Evolutionary conservation across 2,113 vertebrate species (phyloP), one percentile per base, ranked within the genome.

Genomic region (Salminus brasiliensis): DNA sequence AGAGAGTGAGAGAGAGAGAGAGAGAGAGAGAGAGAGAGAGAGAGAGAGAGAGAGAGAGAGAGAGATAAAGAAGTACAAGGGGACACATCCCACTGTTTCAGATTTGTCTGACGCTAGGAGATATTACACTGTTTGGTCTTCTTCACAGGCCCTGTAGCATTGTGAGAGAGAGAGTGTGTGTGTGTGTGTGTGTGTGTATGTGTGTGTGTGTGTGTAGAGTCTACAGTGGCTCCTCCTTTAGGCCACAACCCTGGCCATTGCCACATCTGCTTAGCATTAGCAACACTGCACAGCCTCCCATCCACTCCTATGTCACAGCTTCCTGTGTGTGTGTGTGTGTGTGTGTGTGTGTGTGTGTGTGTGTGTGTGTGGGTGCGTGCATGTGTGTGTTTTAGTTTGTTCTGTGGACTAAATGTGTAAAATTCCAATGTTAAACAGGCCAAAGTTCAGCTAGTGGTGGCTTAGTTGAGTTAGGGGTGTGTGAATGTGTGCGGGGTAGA

Each of bases 221-320:
- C n/a, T n/a, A n/a, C n/a, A n/a, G n/a, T 8, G 9, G 32, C 32
- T 12, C 12, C 34, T 57, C 34, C 53, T 18, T 16, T 52, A 73
- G 52, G 27, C 62, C 9, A 12, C 8, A 66, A 21, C 27, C 29
- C 52, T 45, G 43, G 9, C 39, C 30, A 39, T 4, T 2, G 8
- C 10, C 68, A 39, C 86, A 90, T 88, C 84, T 91, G 87, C 81
- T 81, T 85, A 68, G 32, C 73, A 83, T 89, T 83, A 88, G 21
- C 69, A 43, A 41, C 36, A 0, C 13, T 34, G 34, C 45, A 11
- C 3, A 55, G 45, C 15, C 71, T 12, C 23, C 29, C 32, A 52
- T 12, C 32, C 4, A 15, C 0, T 45, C 12, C 3, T 9, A 2
- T 55, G 25, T 21, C 52, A 0, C 12, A 11, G 30, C 36, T 57